Conservation (phyloP, 2,888 invertebrate species). For the Oscheius onirici region DNA sequence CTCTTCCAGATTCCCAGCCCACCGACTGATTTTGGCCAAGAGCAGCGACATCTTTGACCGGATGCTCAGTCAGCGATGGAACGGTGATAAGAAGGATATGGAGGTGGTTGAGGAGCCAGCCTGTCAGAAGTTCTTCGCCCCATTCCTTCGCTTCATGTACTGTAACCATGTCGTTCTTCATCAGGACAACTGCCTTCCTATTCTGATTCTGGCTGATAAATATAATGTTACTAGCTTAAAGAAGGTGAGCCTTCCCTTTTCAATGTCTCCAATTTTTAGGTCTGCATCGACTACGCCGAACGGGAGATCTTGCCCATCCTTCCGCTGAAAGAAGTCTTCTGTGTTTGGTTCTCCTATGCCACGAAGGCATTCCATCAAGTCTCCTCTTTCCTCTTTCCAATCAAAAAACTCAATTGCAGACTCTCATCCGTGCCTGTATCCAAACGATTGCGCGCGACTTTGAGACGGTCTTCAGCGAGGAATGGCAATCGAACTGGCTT, state of each 20-base stretch:
- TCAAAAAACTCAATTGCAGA: slow-evolving; percentile 30
- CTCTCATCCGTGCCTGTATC: slow-evolving; percentile 63
- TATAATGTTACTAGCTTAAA: slow-evolving; percentile 73
- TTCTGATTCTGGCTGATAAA: slow-evolving; percentile 74
- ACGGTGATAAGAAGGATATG: slow-evolving; percentile 66
- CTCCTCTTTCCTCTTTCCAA: not conserved
- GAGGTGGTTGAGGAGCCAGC: slow-evolving; percentile 72
- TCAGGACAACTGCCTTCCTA: slow-evolving; percentile 72
- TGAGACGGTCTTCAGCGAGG: slow-evolving; percentile 63
- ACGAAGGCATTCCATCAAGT: slow-evolving; percentile 71
- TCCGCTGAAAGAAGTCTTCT: slow-evolving; percentile 73
- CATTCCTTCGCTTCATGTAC: slow-evolving; percentile 73
- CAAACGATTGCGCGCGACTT: slow-evolving; percentile 63
- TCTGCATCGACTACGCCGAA: slow-evolving; percentile 73
- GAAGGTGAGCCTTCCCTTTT: slow-evolving; percentile 51
- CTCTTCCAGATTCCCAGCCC: slow-evolving; percentile 72
- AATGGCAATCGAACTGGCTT: slow-evolving; percentile 72
- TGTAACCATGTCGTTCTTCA: slow-evolving; percentile 73
- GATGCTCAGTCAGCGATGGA: slow-evolving; percentile 73
- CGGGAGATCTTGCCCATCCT: slow-evolving; percentile 72
- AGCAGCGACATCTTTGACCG: slow-evolving; percentile 75
- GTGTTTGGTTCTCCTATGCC: slow-evolving; percentile 74
- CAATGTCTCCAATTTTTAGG: slow-evolving; percentile 52
- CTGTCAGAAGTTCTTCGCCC: slow-evolving; percentile 72
- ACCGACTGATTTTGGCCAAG: slow-evolving; percentile 73